phyloP scores from a whole-genome alignment of 2,797 vertebrate species.

The Crossoptilon crossoptilon region DNA sequence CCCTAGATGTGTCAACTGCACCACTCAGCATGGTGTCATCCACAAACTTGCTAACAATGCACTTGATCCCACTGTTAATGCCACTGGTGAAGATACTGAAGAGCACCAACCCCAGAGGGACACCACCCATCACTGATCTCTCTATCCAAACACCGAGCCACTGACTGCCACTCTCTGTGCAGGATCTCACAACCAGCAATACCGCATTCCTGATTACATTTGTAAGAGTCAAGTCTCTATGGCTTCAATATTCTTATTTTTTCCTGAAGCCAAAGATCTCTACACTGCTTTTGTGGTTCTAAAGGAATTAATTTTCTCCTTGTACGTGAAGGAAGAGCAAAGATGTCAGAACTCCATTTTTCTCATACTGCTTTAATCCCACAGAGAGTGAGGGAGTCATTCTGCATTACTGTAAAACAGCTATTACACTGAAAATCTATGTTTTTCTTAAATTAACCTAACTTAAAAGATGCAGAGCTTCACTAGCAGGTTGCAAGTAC shows the following conservation, averaged over 20 bases:
- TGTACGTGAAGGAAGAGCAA: neutral
- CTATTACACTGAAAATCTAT: neutral
- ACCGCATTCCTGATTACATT: neutral
- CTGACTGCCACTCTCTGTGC: too few relatives aligned
- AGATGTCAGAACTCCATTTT: neutral
- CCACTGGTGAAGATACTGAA: too few relatives aligned
- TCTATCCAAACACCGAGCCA: too few relatives aligned
- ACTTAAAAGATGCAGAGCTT: neutral
- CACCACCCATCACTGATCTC: too few relatives aligned
- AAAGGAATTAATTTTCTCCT: neutral
- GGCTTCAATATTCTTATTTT: neutral
- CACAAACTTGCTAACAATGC: too few relatives aligned
- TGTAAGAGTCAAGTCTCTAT: neutral
- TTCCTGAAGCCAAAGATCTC: neutral
- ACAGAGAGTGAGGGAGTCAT: rapidly evolving
- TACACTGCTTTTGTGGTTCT: neutral
- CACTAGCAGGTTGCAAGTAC: neutral
- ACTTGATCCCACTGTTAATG: too few relatives aligned
- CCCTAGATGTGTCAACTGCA: too few relatives aligned
- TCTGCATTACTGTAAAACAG: neutral
- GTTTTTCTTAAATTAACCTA: neutral
- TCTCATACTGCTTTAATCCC: neutral
- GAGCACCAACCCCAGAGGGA: too few relatives aligned
- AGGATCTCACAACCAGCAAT: neutral
- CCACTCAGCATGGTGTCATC: too few relatives aligned